These are phyloP conservation scores for Thalassoma bifasciatum DNA, from an alignment of 2,113 vertebrate genomes.

Conservation along the genomic window DNA sequence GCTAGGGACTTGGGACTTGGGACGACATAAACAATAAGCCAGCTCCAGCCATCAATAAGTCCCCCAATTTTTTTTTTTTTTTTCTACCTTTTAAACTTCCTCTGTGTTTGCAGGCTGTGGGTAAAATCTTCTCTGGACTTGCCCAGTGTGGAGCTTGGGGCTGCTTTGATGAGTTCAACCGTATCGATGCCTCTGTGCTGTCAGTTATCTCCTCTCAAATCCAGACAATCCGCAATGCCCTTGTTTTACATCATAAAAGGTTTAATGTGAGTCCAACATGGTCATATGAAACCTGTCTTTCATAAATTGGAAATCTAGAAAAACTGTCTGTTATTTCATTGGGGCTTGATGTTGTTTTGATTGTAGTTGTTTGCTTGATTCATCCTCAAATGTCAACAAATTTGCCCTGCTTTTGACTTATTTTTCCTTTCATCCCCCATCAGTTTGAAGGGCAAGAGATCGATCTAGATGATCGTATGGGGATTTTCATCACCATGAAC, in stretches of 20 bases:
- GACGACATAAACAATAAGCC: too few species aligned
- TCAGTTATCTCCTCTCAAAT: conserved; percentile 98
- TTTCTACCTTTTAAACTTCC: too few species aligned
- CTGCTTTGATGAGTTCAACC: conserved; percentile 98
- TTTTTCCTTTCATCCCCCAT: not conserved
- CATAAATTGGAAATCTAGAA: not conserved
- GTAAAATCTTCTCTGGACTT: conserved; percentile 95
- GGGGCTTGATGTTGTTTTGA: not conserved
- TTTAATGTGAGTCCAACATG: conserved; percentile 86
- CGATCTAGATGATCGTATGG: conserved; percentile 88
- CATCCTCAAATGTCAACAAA: not conserved
- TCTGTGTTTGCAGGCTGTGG: conserved; percentile 86
- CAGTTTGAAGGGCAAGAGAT: conserved; percentile 98
- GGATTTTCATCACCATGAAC: conserved; percentile 99
- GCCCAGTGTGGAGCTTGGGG: conserved; percentile 98
- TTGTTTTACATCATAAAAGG: conserved; percentile 87
- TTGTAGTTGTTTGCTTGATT: not conserved
- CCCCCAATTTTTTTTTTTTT: too few species aligned
- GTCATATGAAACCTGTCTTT: not conserved
- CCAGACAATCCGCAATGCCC: conserved; percentile 93
- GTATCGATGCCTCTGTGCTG: conserved; percentile 95
- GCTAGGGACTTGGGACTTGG: too few species aligned
- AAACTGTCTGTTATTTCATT: not conserved
- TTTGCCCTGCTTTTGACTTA: not conserved
- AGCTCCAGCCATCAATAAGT: too few species aligned